Evolutionary conservation across 2,797 vertebrate species (phyloP).

Genomic region (Diplodus sargus): DNA sequence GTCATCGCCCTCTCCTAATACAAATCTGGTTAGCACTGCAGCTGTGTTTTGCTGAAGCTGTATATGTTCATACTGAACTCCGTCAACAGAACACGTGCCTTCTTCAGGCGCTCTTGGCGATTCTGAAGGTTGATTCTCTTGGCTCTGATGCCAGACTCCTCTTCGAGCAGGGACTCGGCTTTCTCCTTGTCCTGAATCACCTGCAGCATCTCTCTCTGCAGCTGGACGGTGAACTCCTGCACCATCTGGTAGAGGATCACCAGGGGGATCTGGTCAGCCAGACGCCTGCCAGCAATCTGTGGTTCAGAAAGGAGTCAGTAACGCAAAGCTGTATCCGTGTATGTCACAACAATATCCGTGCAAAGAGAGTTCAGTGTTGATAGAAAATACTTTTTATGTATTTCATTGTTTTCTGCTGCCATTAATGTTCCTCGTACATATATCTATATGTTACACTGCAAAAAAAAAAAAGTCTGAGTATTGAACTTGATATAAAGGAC

Average conservation of each 20-base stretch:
- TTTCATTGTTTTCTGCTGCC: too few species aligned
- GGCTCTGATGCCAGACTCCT: conserved; percentile 21
- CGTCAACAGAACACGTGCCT: conserved; percentile 34
- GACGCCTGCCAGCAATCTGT: conserved; percentile 82
- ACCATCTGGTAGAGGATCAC: conserved; percentile 85
- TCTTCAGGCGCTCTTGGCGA: conserved; percentile 14
- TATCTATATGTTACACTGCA: too few species aligned
- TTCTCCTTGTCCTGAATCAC: conserved; percentile 82
- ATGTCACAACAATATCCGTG: too few species aligned
- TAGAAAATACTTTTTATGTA: too few species aligned
- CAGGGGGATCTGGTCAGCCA: conserved; percentile 86
- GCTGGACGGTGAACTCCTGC: conserved; percentile 60
- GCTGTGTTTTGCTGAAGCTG: conserved; percentile 35
- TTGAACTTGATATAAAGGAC: too few species aligned
- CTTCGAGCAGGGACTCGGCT: conserved; percentile 38
- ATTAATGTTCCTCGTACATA: too few species aligned
- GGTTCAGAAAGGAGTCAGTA: not conserved
- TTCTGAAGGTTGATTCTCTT: conserved; percentile 25
- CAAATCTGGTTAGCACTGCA: not conserved
- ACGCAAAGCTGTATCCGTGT: not conserved
- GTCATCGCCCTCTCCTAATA: not conserved
- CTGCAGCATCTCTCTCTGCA: conserved; percentile 80
- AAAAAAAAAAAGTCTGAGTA: too few species aligned
- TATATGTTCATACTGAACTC: conserved; percentile 48
- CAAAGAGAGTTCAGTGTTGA: too few species aligned